These are phyloP conservation scores for Fregata magnificens DNA, from an alignment of 2,113 vertebrate species.

Conservation along the genomic window DNA sequence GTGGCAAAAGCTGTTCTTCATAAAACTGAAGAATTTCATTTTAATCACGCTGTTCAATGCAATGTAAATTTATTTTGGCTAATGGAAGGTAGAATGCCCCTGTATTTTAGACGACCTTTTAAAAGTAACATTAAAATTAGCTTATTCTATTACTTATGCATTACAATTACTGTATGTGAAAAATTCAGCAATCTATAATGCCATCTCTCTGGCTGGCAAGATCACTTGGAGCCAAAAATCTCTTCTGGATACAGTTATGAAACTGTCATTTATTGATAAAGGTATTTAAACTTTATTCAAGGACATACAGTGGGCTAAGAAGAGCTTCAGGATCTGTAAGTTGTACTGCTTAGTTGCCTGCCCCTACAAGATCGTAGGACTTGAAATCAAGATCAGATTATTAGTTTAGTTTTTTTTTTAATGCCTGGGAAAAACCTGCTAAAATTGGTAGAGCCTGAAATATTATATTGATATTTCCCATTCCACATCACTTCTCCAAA, in stretches of 20 bases:
- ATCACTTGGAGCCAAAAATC: neutral
- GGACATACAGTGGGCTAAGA: neutral
- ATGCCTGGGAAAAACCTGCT: neutral
- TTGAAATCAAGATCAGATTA: neutral
- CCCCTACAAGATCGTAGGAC: neutral
- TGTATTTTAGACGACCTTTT: neutral
- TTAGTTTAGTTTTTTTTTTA: neutral
- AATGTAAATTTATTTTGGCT: neutral
- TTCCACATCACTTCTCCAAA: neutral
- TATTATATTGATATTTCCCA: neutral
- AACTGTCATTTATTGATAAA: neutral
- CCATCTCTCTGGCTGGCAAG: neutral
- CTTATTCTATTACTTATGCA: neutral
- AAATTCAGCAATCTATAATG: neutral
- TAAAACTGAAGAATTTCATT: neutral
- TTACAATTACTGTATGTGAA: neutral
- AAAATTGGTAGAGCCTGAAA: neutral
- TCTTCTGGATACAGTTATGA: neutral
- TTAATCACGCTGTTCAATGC: neutral
- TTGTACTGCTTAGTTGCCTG: neutral
- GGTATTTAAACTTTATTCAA: neutral
- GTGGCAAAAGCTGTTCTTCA: neutral
- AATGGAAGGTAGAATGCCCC: neutral
- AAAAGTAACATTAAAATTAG: neutral
- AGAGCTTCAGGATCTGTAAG: neutral